Evolutionary conservation across 2,888 invertebrate species (phyloP).

Genomic region (Lasius platythorax): DNA sequence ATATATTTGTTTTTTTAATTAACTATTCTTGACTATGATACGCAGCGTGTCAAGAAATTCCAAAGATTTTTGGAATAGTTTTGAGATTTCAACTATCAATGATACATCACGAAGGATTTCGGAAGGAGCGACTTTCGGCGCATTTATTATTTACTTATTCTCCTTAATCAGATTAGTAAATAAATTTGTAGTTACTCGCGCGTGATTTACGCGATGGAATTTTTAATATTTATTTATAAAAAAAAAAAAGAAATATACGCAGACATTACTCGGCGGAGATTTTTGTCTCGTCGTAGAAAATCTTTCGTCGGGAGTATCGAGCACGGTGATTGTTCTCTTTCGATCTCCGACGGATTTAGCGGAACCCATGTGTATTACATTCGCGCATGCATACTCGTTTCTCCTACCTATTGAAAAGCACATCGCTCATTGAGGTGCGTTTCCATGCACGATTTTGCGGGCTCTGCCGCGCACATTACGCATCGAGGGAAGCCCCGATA

Average conservation of each 20-base stretch:
- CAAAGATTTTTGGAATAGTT: neutral
- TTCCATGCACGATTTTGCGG: conserved; percentile 59
- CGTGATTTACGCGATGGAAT: neutral
- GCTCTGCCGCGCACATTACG: conserved; percentile 46
- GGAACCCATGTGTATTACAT: conserved; percentile 6
- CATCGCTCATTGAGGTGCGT: conserved; percentile 59
- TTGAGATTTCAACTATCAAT: neutral
- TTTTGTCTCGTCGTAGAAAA: neutral
- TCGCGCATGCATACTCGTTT: conserved; percentile 45
- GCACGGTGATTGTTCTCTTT: conserved; percentile 1
- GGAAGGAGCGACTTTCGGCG: neutral
- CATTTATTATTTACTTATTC: neutral
- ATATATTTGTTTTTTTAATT: conserved; percentile 6
- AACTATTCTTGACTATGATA: neutral
- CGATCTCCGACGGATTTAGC: conserved; percentile 12
- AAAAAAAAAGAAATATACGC: neutral
- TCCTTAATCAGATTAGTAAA: neutral
- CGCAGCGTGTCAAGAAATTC: no score
- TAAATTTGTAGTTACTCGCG: neutral
- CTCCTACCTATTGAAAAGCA: conserved; percentile 60
- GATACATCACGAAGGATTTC: neutral
- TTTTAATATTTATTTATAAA: neutral
- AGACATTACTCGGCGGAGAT: neutral
- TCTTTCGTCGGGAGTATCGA: neutral
- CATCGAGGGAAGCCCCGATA: conserved; percentile 60